Base-by-base conservation (phyloP, 2,888 invertebrate genomes). In the Drosophila macrospina region DNA sequence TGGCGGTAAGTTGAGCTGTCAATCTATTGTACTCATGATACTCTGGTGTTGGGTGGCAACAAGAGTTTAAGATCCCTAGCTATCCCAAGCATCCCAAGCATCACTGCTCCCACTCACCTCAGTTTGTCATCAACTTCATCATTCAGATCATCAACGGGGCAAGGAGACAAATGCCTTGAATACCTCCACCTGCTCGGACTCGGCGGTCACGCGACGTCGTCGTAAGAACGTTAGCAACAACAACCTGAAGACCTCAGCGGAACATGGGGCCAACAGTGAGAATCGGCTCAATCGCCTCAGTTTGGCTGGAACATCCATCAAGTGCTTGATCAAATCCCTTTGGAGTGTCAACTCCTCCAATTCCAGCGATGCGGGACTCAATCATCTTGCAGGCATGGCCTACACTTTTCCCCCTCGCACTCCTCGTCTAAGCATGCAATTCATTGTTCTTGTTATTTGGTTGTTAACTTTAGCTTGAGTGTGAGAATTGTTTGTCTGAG, bases 271-370 rank as follows among this genome's bases (percentile, higher is more conserved):
- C 30, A 87, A 85, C 54, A 91, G 91, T 60, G 90, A 91, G 76
- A 92, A 91, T 75, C 90, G 91, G 30, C 62, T 91, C 57, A 91
- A 92, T 83, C 91, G 92, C 36, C 79, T 92, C 50, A 92, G 92
- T 57, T 69, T 92, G 65, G 91, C 91, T 1, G 92, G 91, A 39
- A 92, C 91, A 52, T 91, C 92, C n/a, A 90, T 91, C 36, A 92
- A 92, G 66, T 91, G 92, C 91, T 97, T 97, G 94, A 97, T 97
- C 92, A 96, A 96, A 90, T 97, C 97, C 45, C 93, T 97, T 72
- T 97, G 97, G 97, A 96, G 95, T 81, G 95, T 95, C 78, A 96
- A 96, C 90, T 86, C 89, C 7, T 94, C 95, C 54, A 95, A 95
- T 72, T 95, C 95, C 76, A 94, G 95, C 69, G 95, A 95, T 92